Base-by-base conservation (phyloP, 1,140 invertebrate species). In the Atta cephalotes region DNA sequence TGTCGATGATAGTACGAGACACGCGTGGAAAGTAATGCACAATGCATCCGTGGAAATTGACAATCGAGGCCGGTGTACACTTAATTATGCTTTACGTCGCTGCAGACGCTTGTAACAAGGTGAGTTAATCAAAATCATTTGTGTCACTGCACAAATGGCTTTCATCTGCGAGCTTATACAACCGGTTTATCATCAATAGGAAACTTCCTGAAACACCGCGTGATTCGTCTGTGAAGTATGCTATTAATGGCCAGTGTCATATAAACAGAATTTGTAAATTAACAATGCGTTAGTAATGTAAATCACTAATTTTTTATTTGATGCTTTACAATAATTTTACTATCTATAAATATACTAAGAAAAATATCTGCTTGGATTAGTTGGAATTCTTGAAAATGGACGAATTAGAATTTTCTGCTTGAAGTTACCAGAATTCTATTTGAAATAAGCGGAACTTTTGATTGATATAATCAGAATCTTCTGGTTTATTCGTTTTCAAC, bases 121-220 rank as follows among this genome's bases (percentile, higher is more conserved):
- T 60, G 60, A 87, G 85, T 87, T 87, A 87, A 87, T 87, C 85
- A 87, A 84, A 87, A 87, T 87, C 85, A 70, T 87, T 87, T 87
- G 85, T 87, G 79, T 84, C 85, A 74, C 65, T 53, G 79, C 68
- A 72, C 79, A 72, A 82, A 84, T 84, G 70, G 85, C 85, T 87
- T 87, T 87, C 85, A 72, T 71, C 70, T 39, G 68, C 68, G 51
- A 56, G 60, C 58, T 6, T n/a, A 49, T 49, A 84, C 79, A 49
- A 65, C 65, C 79, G 80, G 79, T 87, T 87, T 60, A 84, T 25
- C 70, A 35, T 84, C 66, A 84, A 74, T 87, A 66, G 68, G 66
- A 71, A 72, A 84, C 80, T 82, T 82, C 39, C 80, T 82, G 80
- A 82, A 82, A 82, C 78, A 81, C 80, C 80, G 53, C 80, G 18